phyloP scores from a whole-genome alignment of 2,113 vertebrate species.

The Thinocorus orbignyianus region DNA sequence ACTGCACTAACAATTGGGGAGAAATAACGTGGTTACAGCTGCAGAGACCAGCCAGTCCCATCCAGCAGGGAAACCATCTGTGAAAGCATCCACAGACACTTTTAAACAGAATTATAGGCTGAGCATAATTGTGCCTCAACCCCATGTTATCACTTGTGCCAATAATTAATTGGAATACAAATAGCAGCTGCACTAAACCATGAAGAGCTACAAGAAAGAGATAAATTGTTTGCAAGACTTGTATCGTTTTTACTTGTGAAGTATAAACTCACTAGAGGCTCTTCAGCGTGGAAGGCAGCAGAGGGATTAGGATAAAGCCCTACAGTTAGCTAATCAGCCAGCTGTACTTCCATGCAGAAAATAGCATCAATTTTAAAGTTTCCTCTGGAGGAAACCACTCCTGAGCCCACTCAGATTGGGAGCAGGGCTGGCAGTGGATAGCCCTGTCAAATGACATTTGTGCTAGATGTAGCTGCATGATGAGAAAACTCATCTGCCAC shows the following conservation, averaged over 20 bases:
- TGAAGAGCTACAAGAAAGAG: neutral
- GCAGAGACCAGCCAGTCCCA: neutral
- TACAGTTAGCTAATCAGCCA: neutral
- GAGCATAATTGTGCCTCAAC: neutral
- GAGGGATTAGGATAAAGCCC: neutral
- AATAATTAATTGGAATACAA: conserved; percentile 24
- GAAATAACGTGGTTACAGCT: neutral
- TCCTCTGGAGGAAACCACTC: neutral
- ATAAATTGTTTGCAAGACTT: neutral
- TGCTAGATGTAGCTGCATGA: neutral
- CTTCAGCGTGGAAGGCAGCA: neutral
- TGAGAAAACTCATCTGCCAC: neutral
- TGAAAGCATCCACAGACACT: neutral
- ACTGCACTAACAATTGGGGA: neutral
- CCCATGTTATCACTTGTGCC: neutral
- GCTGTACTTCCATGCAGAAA: neutral
- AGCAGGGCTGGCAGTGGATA: neutral
- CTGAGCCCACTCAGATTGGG: neutral
- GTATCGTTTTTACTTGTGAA: neutral
- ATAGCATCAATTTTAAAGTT: neutral
- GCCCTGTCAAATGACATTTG: neutral
- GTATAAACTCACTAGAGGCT: neutral
- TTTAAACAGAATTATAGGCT: neutral
- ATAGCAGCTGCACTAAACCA: conserved; percentile 2
- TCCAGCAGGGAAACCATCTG: neutral